Evolutionary conservation across 2,888 invertebrate genomes (phyloP), one percentile per base, ranked within the genome.

Genomic region (Brachyptera putata): DNA sequence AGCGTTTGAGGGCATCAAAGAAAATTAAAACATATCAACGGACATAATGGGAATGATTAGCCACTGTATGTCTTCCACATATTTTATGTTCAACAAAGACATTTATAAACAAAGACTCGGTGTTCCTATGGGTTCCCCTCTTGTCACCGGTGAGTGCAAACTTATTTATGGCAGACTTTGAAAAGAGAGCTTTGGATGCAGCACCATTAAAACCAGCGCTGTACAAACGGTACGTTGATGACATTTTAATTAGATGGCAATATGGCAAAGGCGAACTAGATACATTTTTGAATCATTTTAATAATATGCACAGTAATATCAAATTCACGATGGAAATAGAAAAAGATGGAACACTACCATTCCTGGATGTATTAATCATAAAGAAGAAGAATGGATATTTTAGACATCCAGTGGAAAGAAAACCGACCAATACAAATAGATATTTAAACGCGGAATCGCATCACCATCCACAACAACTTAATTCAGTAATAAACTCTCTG

Each of bases 291-390:
- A 4, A 1, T 34, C 37, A 37, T 16, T 37, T 56, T 1, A 56
- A n/a, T 18, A 21, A 16, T 3, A 1, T 14, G 18, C 9, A 56
- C 9, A 9, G 5, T 2, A 56, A 56, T 11, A 56, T 56, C 2
- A 56, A 3, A 9, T 56, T 56, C 4, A 56, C 56, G 9, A 56
- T 56, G 37, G 56, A 56, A 5, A 21, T 56, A 37, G 56, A 56
- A 37, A 7, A 37, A 22, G 14, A 56, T 2, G 37, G 21, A 1
- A 3, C 1, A 13, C 4, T 56, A 1, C 34, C 56, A 5, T 56
- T 56, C 21, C 56, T 56, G 9, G 56, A 56, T 7, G 21, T 36
- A 1, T 21, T 56, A 1, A 18, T 56, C 9, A 4, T 3, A 9
- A 56, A 22, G 5, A 16, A 30, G 3, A 1, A 1, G 22, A 3